These are phyloP conservation scores for Aradophagus sp. DNA, from an alignment of 1,140 invertebrate genomes.

Conservation along the genomic window DNA sequence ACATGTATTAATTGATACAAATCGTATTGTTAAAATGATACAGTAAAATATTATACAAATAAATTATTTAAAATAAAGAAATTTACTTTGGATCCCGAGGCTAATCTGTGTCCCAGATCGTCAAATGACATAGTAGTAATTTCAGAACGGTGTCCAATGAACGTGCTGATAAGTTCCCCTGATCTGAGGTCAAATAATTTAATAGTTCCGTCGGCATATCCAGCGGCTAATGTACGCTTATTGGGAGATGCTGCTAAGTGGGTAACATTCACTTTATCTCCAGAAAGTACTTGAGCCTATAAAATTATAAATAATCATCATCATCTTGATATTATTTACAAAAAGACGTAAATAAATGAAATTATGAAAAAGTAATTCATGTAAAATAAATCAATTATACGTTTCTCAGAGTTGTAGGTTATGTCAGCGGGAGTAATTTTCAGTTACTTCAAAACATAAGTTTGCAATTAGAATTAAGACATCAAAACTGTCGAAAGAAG, in stretches of 20 bases:
- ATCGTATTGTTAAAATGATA: too few relatives aligned
- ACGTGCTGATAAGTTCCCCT: constrained; percentile 83
- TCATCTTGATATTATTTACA: constrained; percentile 26
- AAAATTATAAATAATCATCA: too few relatives aligned
- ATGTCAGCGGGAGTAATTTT: too few relatives aligned
- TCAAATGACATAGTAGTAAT: constrained; percentile 91
- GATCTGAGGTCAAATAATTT: constrained; percentile 85
- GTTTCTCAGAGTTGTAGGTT: too few relatives aligned
- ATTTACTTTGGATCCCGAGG: constrained; percentile 92
- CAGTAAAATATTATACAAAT: constrained; percentile 37
- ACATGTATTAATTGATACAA: too few relatives aligned
- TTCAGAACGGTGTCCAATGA: constrained; percentile 91
- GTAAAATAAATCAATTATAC: too few relatives aligned
- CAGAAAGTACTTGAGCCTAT: constrained; percentile 82
- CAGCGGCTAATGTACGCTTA: constrained; percentile 87
- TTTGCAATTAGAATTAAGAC: too few relatives aligned
- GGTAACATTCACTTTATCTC: constrained; percentile 87
- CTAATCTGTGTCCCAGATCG: constrained; percentile 84
- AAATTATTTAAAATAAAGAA: too few relatives aligned
- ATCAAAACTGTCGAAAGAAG: too few relatives aligned
- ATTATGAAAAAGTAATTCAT: too few relatives aligned
- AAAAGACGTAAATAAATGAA: constrained; percentile 17
- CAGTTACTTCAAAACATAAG: too few relatives aligned
- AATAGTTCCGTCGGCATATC: constrained; percentile 92
- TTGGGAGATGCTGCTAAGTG: constrained; percentile 82